Evolutionary conservation across 1,140 invertebrate species (phyloP), one percentile per base, ranked within the genome.

Genomic region (Polypedilum pembai): DNA sequence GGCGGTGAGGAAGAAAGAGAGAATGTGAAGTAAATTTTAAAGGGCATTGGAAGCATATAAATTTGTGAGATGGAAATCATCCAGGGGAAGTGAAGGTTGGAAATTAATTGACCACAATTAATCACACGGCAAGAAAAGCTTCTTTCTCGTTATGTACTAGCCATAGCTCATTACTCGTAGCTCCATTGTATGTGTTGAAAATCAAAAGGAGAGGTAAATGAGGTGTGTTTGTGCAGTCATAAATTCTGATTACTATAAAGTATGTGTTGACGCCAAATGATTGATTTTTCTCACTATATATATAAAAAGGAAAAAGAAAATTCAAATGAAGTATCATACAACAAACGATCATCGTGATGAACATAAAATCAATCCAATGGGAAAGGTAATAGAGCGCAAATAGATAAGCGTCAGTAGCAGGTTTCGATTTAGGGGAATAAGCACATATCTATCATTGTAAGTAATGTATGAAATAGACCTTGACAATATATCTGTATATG

Each of bases 331-430:
- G 24, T 33, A 1, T 33, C 24, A 33, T 33, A 5, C 24, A 3
- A 5, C 24, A 33, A 33, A 33, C 24, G 45, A 56, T 56, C 45
- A 56, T 56, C 12, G n/a, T 56, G 45, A 56, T 56, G 45, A 56
- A 33, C 24, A 33, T 33, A 56, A 56, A 56, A 56, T 56, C 45
- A 56, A 56, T 56, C 15, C 45, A 56, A 56, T 56, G 3, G 45
- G 45, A 56, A 69, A 69, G 65, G 65, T 69, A 69, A 69, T 69
- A 69, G 65, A 69, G 65, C 65, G 65, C 17, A 69, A 69, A 69
- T 69, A 69, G 65, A 69, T 69, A 20, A 69, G 65, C 65, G 17
- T 69, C 65, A 69, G 17, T 56, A 15, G 45, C 45, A 56, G 45
- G 45, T 56, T 56, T 56, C 45, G 45, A 56, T 56, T 56, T 56